Base-by-base conservation (phyloP, 2,113 vertebrate genomes). In the Salminus brasiliensis region DNA sequence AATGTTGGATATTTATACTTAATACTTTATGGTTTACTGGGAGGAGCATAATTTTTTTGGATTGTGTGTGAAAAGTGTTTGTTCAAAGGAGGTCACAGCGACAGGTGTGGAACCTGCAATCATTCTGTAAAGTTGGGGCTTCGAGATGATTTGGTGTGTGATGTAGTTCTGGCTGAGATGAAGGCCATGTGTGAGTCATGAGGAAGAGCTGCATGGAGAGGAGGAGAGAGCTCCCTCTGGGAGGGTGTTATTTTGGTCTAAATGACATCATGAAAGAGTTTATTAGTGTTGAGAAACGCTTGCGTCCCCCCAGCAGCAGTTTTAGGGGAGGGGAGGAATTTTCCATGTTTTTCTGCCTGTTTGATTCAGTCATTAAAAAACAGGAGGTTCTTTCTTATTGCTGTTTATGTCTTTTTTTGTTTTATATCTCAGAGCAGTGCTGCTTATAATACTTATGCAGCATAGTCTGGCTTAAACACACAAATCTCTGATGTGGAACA, bases 61-160 rank as follows among this genome's bases (percentile, higher is more conserved):
- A 29, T n/a, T 59, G 25, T 63, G 25, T 25, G 27, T 43, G 25
- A 55, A 70, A 66, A 27, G 4, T 81, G 36, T 39, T 45, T 2
- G 32, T 73, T 23, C 43, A 65, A 39, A 34, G 60, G 55, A 81
- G 79, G 53, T 75, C 55, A 60, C 66, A 49, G 49, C 29, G 36
- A n/a, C 63, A 71, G 73, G 80, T 76, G 57, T 67, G 16, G 43
- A 77, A 77, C 68, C 72, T 65, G 23, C 67, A 71, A 72, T 81
- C 30, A 66, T 12, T 41, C 30, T 34, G 45, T 39, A 49, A 70
- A 62, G n/a, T 72, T 32, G 23, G 21, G 53, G 55, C 60, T 60
- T 15, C 30, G 23, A 74, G 9, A 9, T 29, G 34, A 10, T 57
- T 36, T 39, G 72, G 30, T 74, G 25, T 59, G 9, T 57, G 27